A percentile compares a stretch with the other conserved stretches of the same genome.
Evolutionary conservation across 2,797 vertebrate species (phyloP).

Genomic region (Emydoidea blandingii): DNA sequence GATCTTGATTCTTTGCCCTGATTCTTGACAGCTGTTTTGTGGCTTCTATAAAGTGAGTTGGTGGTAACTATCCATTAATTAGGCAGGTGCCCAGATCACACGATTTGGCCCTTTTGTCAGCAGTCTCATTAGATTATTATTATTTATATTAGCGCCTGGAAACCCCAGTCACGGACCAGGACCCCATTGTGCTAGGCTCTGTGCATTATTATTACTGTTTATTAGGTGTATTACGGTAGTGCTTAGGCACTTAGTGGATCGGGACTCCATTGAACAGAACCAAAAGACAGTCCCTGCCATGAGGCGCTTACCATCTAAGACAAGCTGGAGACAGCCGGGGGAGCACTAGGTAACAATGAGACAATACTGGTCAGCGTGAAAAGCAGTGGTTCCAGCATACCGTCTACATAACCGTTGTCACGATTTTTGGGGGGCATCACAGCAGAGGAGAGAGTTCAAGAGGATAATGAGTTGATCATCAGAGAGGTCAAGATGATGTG

Average conservation of each 20-base stretch:
- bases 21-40: neutral
- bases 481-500: neutral
- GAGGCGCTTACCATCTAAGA: neutral
- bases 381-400: neutral
- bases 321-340: neutral
- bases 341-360: neutral
- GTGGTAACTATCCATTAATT: neutral
- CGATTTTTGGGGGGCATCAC: neutral
- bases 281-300: neutral
- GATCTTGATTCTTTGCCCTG: conserved; percentile 16
- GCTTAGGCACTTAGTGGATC: neutral
- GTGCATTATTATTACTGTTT: neutral
- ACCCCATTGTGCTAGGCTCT: neutral
- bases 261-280: neutral
- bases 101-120: neutral
- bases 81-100: neutral
- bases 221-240: neutral
- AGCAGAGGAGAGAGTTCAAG: neutral
- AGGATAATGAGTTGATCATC: neutral
- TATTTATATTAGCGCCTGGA: neutral
- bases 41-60: neutral
- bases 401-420: neutral
- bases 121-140: neutral
- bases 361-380: neutral
- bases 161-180: neutral